Base-by-base conservation (phyloP, 2,113 vertebrate species). In the Gallinago undulata region DNA sequence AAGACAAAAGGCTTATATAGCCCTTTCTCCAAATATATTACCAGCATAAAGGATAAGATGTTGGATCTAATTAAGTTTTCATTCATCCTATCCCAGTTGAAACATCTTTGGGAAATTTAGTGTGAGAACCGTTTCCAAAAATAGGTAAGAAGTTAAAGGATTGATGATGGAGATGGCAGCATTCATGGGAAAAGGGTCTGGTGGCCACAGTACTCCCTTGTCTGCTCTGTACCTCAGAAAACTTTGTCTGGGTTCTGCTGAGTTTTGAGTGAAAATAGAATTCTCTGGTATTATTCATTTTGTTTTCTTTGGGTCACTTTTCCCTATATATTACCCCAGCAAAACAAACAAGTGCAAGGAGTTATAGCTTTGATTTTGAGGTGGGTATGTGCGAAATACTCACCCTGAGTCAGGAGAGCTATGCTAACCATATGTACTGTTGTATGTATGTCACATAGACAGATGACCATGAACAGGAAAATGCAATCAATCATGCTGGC, bases 271-370 rank as follows among this genome's bases (percentile, higher is more conserved):
- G 53, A 93, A 93, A 93, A 75, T 41, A 2, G 68, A 89, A 76
- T 75, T 81, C 48, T 81, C 62, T 81, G 41, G 60, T 75, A 74
- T 72, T 75, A 87, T 7, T 80, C 0, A 30, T 89, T 84, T 83
- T 83, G 17, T 95, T 95, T 91, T 83, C 59, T 27, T 91, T 88
- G 76, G 35, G 43, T 75, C 62, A 89, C 69, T 7, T 63, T 81
- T 78, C 86, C 45, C 18, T 94, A 45, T 74, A 41, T 59, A 67
- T 62, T 92, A 68, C 13, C 27, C 21, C 53, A 90, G 86, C 16
- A 97, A 92, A 94, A 94, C 90, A 93, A 95, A 81, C 64, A 81
- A 92, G 53, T 9, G 19, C 48, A 53, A 87, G 64, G 37, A 95
- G 73, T 63, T 33, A 18, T 5, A 72, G 60, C 51, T 96, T 89